Conservation (phyloP, 2,888 invertebrate species). For the Tanypteryx hageni region DNA sequence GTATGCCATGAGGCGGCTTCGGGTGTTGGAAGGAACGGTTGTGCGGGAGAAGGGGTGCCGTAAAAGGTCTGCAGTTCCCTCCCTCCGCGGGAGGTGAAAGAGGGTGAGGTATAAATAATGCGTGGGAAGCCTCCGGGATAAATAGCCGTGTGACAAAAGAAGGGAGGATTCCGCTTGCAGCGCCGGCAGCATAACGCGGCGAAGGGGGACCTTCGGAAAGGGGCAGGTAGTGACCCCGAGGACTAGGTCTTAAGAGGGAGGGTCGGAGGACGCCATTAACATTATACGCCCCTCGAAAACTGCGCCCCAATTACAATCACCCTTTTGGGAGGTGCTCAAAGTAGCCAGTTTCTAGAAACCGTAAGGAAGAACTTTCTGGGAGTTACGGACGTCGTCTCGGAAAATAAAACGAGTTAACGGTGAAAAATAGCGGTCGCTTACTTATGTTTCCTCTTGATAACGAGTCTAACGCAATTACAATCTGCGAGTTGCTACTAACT, state of each 20-base stretch:
- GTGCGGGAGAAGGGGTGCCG: too few species aligned
- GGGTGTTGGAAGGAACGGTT: too few species aligned
- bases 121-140: not conserved
- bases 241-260: not conserved
- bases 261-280: not conserved
- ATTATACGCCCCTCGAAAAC: not conserved
- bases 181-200: not conserved
- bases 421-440: too few species aligned
- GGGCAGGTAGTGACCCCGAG: not conserved
- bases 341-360: too few species aligned
- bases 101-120: conserved; percentile 24
- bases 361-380: too few species aligned
- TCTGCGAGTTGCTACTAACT: too few species aligned
- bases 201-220: not conserved
- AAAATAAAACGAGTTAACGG: too few species aligned
- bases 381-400: too few species aligned
- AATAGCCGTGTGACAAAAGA: conserved; percentile 18
- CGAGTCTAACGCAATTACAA: too few species aligned
- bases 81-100: conserved; percentile 4
- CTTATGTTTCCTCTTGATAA: too few species aligned
- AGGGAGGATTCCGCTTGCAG: not conserved
- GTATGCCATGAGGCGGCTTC: too few species aligned
- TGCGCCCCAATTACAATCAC: not conserved
- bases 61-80: too few species aligned
- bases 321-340: not conserved